Base-by-base conservation (phyloP, 2,888 invertebrate genomes). In the Cetonia aurata region DNA sequence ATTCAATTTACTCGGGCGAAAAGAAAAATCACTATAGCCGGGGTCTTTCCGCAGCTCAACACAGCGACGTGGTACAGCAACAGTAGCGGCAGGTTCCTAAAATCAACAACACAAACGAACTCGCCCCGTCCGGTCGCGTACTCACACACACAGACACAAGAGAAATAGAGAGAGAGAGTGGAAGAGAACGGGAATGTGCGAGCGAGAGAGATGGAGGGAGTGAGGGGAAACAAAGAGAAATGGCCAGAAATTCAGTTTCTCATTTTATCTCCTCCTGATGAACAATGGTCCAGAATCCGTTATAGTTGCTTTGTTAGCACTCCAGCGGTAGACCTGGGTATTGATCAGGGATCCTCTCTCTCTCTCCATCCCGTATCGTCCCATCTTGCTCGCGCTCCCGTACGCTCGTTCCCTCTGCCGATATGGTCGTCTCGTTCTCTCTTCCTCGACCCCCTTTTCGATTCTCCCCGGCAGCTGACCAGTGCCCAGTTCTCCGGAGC, bases 281-380 rank as follows among this genome's bases (percentile, higher is more conserved):
- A 84, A 84, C 84, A 84, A 84, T 84, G 83, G 84, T 83, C 83
- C 83, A 83, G 84, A 83, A 84, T 84, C 84, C 84, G 84, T 84
- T 84, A 84, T 84, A 84, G 84, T 84, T 84, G 84, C 84, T 84
- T 84, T 84, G 84, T 84, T 84, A 83, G 84, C 84, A 84, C 83
- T 84, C 83, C 83, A 83, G 84, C 83, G 84, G 84, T 84, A 84
- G 84, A 84, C 85, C 84, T 84, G 84, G 83, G 84, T 85, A 85
- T 85, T 84, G 85, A 85, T 85, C 85, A 85, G 84, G 80, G 80
- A 74, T 73, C 73, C 75, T 75, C 73, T 56, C 56, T 70, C 46
- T 74, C 46, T 74, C 76, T 73, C 72, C 57, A 52, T 71, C 46
- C 55, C 59, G 67, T 67, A 67, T 71, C 70, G 67, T 71, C 69